Percentiles rank a stretch among this genome's conserved stretches.
Conservation (phyloP, 2,797 vertebrate species). For the Schizopygopsis malacanthus region DNA sequence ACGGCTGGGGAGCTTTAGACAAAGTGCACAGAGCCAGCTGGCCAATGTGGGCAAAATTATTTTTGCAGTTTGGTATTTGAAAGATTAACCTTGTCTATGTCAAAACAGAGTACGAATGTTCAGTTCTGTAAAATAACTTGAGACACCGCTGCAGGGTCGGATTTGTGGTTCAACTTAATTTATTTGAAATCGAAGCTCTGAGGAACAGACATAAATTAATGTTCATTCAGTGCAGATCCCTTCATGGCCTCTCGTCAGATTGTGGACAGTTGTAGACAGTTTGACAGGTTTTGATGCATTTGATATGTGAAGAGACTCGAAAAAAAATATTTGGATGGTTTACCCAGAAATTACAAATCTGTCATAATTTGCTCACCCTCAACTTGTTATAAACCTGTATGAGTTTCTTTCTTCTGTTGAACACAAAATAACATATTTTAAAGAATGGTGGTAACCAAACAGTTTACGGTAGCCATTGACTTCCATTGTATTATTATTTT, state of each 20-base stretch:
- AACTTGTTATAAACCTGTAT: neutral
- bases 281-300: neutral
- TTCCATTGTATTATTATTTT: neutral
- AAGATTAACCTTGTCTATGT: slow-evolving; percentile 36
- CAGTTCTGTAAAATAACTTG: neutral
- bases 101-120: slow-evolving; percentile 24
- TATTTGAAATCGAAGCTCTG: neutral
- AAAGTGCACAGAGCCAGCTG: slow-evolving; percentile 41
- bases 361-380: neutral
- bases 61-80: slow-evolving; percentile 44
- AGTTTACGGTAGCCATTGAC: neutral
- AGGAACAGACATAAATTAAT: neutral
- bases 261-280: neutral
- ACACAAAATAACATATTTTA: neutral
- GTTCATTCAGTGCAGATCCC: neutral
- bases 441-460: neutral
- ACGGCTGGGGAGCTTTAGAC: slow-evolving; percentile 39
- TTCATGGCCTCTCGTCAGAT: neutral
- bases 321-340: neutral
- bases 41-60: slow-evolving; percentile 35
- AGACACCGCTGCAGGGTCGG: neutral
- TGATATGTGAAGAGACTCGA: neutral
- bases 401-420: neutral
- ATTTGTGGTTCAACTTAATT: neutral
- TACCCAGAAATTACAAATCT: neutral